A percentile compares a stretch with the other conserved stretches of the same genome.
Conservation (phyloP, 2,888 invertebrate genomes). For the Hypomecis punctinalis region DNA sequence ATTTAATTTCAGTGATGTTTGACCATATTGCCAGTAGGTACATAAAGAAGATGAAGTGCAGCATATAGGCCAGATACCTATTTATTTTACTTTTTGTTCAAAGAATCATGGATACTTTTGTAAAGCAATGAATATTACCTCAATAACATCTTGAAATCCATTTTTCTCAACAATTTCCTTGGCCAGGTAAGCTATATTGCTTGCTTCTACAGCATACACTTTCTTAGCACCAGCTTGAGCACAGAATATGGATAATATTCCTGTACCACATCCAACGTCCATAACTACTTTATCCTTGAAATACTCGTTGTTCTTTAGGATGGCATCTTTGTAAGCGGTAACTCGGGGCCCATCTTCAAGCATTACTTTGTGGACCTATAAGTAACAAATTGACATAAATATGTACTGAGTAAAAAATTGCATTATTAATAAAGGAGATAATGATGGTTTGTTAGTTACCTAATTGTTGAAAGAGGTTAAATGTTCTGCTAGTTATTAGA, state of each 20-base stretch:
- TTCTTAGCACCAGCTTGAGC: constrained; percentile 95
- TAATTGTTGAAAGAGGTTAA: too few relatives aligned
- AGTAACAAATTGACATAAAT: not conserved
- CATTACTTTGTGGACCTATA: constrained; percentile 92
- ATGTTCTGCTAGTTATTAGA: too few relatives aligned
- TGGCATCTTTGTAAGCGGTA: constrained; percentile 91
- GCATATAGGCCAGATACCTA: too few relatives aligned
- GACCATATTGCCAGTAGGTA: too few relatives aligned
- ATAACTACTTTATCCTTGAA: constrained; percentile 92
- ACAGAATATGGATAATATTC: constrained; percentile 95
- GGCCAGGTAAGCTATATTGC: constrained; percentile 87
- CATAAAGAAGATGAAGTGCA: too few relatives aligned
- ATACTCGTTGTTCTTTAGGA: constrained; percentile 86
- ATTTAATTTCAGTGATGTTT: too few relatives aligned
- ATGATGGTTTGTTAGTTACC: too few relatives aligned
- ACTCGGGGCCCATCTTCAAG: constrained; percentile 91
- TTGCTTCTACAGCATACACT: constrained; percentile 95
- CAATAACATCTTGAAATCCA: constrained; percentile 86
- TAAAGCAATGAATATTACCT: constrained; percentile 69
- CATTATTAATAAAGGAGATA: too few relatives aligned
- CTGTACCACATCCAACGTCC: constrained; percentile 94
- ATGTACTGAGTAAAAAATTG: not conserved
- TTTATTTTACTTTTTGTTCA: too few relatives aligned
- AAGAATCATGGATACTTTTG: too few relatives aligned
- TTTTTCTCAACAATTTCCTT: constrained; percentile 89